phyloP scores from a whole-genome alignment of 2,113 vertebrate genomes.

The Myanophis thanlyinensis region DNA sequence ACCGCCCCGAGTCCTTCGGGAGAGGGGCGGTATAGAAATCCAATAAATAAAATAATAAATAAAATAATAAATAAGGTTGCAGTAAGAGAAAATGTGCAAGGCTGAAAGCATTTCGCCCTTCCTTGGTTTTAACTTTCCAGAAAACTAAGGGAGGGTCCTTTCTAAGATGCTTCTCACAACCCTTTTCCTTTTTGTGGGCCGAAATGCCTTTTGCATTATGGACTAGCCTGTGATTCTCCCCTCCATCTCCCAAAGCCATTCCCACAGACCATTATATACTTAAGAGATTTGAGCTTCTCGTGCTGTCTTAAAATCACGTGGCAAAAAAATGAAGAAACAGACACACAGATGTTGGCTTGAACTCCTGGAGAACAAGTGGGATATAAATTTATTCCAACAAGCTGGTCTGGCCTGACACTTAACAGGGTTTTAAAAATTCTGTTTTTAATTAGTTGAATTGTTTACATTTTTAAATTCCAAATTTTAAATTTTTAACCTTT shows the following conservation, averaged over 20 bases:
- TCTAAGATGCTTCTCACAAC: neutral
- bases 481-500: too few relatives aligned
- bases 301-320: neutral
- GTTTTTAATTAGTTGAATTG: too few relatives aligned
- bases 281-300: neutral
- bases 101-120: neutral
- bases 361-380: neutral
- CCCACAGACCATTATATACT: neutral
- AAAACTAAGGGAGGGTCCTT: neutral
- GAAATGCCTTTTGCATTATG: neutral
- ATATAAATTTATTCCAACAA: too few relatives aligned
- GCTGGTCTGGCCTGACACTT: too few relatives aligned
- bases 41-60: too few relatives aligned
- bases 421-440: too few relatives aligned
- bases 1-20: too few relatives aligned
- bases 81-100: neutral
- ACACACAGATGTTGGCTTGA: neutral
- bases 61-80: too few relatives aligned
- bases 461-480: too few relatives aligned
- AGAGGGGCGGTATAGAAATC: too few relatives aligned
- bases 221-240: neutral
- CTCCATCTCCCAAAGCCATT: neutral
- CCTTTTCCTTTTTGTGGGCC: neutral
- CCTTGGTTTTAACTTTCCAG: neutral
- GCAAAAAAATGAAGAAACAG: neutral